These are phyloP conservation scores for Cistogaster globosa DNA, from an alignment of 2,888 invertebrate species.

Conservation along the genomic window DNA sequence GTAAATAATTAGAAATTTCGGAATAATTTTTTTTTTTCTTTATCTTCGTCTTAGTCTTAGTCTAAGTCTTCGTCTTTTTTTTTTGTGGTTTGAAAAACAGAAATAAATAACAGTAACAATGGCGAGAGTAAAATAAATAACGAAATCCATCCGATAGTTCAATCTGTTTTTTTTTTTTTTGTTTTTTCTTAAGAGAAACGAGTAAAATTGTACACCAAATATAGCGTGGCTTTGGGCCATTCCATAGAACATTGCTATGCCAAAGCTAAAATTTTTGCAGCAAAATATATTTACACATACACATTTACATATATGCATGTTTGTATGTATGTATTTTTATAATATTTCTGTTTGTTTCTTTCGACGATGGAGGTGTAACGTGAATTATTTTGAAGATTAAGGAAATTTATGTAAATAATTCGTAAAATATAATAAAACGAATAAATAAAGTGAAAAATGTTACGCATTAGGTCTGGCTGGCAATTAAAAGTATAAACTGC, in stretches of 20 bases:
- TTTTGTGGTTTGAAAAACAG: background rate
- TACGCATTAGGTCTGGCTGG: no score
- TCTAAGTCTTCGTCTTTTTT: no score
- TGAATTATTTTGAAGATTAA: no score
- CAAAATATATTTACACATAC: slow-evolving; percentile 3
- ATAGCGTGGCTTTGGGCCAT: slow-evolving; percentile 68
- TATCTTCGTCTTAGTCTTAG: no score
- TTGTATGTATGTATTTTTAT: background rate
- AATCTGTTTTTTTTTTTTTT: slow-evolving; percentile 36
- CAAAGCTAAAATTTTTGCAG: background rate
- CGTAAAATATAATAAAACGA: no score
- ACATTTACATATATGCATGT: background rate
- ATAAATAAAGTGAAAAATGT: no score
- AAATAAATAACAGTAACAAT: slow-evolving; percentile 1
- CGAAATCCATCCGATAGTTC: slow-evolving; percentile 18
- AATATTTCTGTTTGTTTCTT: background rate
- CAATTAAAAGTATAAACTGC: no score
- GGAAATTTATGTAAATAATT: no score
- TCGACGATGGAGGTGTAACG: no score
- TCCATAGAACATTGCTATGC: slow-evolving; percentile 42
- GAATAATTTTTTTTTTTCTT: background rate
- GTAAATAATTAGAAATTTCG: background rate
- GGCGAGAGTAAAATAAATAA: slow-evolving; percentile 3
- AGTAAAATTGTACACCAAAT: slow-evolving; percentile 60
- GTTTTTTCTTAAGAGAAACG: background rate